Evolutionary conservation across 2,797 vertebrate genomes (phyloP), one percentile per base, ranked within the genome.

Genomic region (Myiotriccus ornatus): DNA sequence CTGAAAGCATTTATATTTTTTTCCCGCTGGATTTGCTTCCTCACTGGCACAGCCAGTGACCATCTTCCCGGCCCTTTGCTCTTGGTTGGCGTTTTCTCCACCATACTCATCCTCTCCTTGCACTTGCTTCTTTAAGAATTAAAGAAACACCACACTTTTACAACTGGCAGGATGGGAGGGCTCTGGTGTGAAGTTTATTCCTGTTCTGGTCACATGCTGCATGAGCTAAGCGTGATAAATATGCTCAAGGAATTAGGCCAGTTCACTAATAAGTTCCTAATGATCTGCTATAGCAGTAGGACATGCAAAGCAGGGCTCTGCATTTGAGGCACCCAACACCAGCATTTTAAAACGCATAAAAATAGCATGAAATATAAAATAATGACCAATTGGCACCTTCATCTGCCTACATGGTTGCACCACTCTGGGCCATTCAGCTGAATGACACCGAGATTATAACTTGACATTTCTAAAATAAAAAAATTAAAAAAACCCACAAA

Each of bases 131-230:
- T 74, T 73, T 69, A 80, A 92, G 90, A 91, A 84, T 83, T 60
- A 82, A 76, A 4, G 10, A 74, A 77, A 73, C 34, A 57, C 55
- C 59, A 55, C 56, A 55, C 21, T 90, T 86, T 43, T 70, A 60
- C 59, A 76, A 74, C 44, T 57, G 77, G n/a, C 55, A 60, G 56
- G 68, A 56, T 77, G 44, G 74, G 90, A 87, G 60, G 80, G 77
- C 91, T 83, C 21, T 93, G 62, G 82, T 90, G 92, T 75, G 93
- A 96, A 96, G 95, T 87, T 97, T 96, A 83, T 97, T 96, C 63
- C 62, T 89, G 65, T 74, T 93, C 92, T 96, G 88, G 81, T 94
- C 87, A 70, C 83, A 41, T 91, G 60, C 80, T 75, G 78, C 64
- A 39, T 90, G 83, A 94, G 74, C 78, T 96, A 93, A 95, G 85